Base-by-base conservation (phyloP, 1,140 invertebrate genomes). In the Papilio polytes region DNA sequence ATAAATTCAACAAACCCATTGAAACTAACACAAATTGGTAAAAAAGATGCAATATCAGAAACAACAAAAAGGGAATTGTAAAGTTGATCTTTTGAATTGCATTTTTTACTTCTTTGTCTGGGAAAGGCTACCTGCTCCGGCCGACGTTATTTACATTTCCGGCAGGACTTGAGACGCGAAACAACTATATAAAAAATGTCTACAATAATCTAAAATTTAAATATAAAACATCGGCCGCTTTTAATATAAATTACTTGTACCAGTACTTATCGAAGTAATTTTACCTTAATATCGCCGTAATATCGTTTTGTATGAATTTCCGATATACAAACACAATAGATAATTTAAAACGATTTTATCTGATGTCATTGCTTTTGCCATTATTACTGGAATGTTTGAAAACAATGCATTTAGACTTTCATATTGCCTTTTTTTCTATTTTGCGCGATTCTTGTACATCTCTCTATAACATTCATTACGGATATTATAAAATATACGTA, bases 131-230 rank as follows among this genome's bases (percentile, higher is more conserved):
- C 63, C 63, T 70, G 26, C 13, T 31, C 26, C 10, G 3, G 26
- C 63, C 26, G 12, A 31, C 63, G 20, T 70, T 70, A 70, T 70
- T 70, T 70, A 70, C 63, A 31, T 70, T 70, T 70, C 63, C 63
- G 63, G 63, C 63, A 70, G 63, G 26, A 70, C 26, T 70, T 70
- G 63, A 36, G 63, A 31, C 63, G 63, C 13, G 22, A 31, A 70
- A 70, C 63, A 31, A 56, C n/a, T 56, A 7, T 56, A 56, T 7
- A 56, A 56, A 56, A 56, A 56, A 4, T n/a, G 18, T 56, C 53
- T 56, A 20, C 8, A 56, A 20, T 13, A 48, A 9, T 53, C 51
- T 18, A 7, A 18, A 53, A 7, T 53, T 53, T 53, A 7, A 18
- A 0, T 1, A 56, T 20, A 20, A 56, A 20, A 56, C 8, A n/a